These are phyloP conservation scores for Dipodomys ordii DNA, from an alignment of 2,113 vertebrate species.

Conservation along the genomic window DNA sequence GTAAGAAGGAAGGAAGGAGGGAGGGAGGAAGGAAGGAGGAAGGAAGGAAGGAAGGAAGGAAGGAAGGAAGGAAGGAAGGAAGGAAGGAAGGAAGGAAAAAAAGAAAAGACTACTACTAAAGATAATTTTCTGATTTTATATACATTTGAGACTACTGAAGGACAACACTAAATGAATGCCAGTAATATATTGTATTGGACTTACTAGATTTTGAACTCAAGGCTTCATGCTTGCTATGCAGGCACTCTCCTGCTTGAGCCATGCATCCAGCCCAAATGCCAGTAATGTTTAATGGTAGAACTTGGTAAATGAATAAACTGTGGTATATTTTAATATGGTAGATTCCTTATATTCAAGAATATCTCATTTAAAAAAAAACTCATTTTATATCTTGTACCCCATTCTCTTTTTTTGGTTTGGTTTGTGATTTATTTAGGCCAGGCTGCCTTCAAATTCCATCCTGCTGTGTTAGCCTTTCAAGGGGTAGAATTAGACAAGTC, in stretches of 20 bases:
- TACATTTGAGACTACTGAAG: slow-evolving; percentile 43
- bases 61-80: background rate
- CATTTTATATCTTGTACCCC: background rate
- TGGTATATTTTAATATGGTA: background rate
- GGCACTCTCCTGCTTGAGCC: too few species aligned
- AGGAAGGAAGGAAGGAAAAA: background rate
- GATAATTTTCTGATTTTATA: slow-evolving; percentile 49
- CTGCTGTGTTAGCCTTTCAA: too few species aligned
- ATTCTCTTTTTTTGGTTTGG: background rate
- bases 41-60: too few species aligned
- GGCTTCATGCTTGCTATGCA: too few species aligned
- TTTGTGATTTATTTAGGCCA: too few species aligned
- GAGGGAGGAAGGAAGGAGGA: too few species aligned
- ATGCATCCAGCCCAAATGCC: too few species aligned
- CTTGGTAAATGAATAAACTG: slow-evolving; percentile 17
- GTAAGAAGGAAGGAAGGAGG: too few species aligned
- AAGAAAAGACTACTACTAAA: background rate
- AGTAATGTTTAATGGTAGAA: background rate
- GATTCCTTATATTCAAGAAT: background rate
- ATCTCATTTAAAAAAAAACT: background rate
- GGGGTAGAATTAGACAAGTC: too few species aligned
- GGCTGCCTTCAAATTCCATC: too few species aligned
- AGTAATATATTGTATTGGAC: background rate
- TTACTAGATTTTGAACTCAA: too few species aligned
- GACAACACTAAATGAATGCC: slow-evolving; percentile 6